Percentiles rank a stretch among this genome's conserved stretches.
These are phyloP conservation scores for Heteropelma amictum DNA, from an alignment of 2,888 invertebrate genomes.

Conservation along the genomic window DNA sequence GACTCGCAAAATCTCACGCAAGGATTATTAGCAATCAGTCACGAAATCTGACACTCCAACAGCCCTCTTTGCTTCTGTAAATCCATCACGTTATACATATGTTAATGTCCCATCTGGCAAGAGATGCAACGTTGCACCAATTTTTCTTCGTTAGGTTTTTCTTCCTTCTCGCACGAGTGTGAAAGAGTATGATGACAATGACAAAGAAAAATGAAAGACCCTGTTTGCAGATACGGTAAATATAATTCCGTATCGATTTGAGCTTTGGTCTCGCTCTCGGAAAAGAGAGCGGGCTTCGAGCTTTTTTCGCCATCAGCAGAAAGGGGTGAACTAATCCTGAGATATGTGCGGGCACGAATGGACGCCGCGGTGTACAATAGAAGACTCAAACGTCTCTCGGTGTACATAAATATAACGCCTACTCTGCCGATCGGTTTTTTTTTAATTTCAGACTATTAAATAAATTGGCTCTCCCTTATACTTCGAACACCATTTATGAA, in stretches of 20 bases:
- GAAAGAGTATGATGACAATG: neutral
- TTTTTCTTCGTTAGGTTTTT: neutral
- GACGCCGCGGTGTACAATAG: slow-evolving; percentile 39
- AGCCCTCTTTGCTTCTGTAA: slow-evolving; percentile 36
- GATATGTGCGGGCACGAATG: slow-evolving; percentile 59
- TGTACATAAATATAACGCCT: slow-evolving; percentile 22
- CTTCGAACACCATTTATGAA: too few relatives aligned
- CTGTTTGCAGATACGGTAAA: slow-evolving; percentile 52
- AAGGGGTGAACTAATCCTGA: slow-evolving; percentile 67
- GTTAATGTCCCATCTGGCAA: slow-evolving; percentile 70
- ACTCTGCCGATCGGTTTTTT: slow-evolving; percentile 1
- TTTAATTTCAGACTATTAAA: neutral
- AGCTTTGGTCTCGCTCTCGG: slow-evolving; percentile 54
- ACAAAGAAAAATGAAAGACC: slow-evolving; percentile 53
- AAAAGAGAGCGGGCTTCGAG: slow-evolving; percentile 50
- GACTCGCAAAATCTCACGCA: slow-evolving; percentile 8
- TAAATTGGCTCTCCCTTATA: too few relatives aligned
- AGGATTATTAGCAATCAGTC: slow-evolving; percentile 46
- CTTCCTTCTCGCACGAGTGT: neutral
- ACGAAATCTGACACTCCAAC: slow-evolving; percentile 35
- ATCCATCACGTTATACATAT: slow-evolving; percentile 62
- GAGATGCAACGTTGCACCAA: too few relatives aligned
- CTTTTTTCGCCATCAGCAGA: slow-evolving; percentile 51
- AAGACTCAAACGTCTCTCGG: slow-evolving; percentile 24
- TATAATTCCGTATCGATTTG: slow-evolving; percentile 57